phyloP scores from a whole-genome alignment of 1,140 invertebrate species.

The Anoplophora glabripennis region DNA sequence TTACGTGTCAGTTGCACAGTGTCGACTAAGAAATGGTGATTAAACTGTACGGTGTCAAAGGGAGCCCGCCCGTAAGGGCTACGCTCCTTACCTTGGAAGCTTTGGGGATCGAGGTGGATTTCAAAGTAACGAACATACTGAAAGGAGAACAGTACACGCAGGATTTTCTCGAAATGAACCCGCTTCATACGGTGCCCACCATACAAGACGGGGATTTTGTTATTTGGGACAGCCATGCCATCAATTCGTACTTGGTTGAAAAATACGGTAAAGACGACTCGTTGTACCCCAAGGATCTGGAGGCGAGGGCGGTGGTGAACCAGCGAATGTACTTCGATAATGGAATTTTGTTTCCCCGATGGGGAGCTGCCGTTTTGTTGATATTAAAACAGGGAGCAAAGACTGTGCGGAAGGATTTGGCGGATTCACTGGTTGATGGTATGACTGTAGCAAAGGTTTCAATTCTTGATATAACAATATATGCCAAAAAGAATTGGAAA shows the following conservation, averaged over 20 bases:
- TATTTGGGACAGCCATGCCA: conserved; percentile 60
- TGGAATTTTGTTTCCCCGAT: conserved; percentile 48
- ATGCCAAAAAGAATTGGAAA: too few relatives aligned
- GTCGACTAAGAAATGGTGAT: conserved; percentile 34
- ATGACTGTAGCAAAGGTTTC: not conserved
- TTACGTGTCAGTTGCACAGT: too few relatives aligned
- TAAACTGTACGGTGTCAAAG: conserved; percentile 48
- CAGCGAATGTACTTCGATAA: conserved; percentile 54
- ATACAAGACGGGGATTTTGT: conserved; percentile 63
- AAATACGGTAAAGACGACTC: conserved; percentile 57
- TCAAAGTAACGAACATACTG: conserved; percentile 55
- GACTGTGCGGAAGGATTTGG: conserved; percentile 34
- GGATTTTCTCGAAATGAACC: conserved; percentile 40
- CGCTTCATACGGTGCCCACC: conserved; percentile 66
- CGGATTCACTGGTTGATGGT: conserved; percentile 23
- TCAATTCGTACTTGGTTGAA: conserved; percentile 57
- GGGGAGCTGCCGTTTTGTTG: conserved; percentile 42
- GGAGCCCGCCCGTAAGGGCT: conserved; percentile 68
- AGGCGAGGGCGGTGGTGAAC: conserved; percentile 56
- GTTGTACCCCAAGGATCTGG: conserved; percentile 60
- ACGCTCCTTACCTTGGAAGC: conserved; percentile 66
- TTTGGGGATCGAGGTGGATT: conserved; percentile 69
- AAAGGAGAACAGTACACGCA: conserved; percentile 26
- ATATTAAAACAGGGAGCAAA: conserved; percentile 29
- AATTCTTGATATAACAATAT: too few relatives aligned